Conservation (phyloP, 1,140 invertebrate genomes). For the Anastrepha obliqua region DNA sequence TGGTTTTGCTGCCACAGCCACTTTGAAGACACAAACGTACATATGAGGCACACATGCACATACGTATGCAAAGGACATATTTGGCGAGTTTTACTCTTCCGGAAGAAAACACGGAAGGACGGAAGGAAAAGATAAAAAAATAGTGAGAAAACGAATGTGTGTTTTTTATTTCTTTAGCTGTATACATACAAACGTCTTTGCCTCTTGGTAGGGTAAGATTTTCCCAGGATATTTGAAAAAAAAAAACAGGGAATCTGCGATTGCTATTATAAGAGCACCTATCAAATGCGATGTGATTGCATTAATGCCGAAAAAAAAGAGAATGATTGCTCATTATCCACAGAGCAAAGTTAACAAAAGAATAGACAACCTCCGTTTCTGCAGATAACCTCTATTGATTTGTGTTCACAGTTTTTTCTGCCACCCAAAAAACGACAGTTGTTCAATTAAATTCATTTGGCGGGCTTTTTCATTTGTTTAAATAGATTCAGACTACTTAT, state of each 20-base stretch:
- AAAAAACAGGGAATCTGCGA: constrained; percentile 11
- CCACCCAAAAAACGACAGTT: constrained; percentile 21
- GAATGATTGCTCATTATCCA: constrained; percentile 56
- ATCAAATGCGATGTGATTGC: constrained; percentile 29
- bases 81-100: neutral
- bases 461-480: neutral
- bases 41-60: neutral
- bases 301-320: constrained; percentile 29
- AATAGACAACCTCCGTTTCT: neutral
- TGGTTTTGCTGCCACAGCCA: constrained; percentile 57
- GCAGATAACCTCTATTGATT: constrained; percentile 16
- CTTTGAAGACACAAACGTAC: neutral
- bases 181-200: neutral
- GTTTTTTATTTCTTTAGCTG: constrained; percentile 56
- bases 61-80: neutral
- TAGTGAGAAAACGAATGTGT: constrained; percentile 58
- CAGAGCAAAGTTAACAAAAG: constrained; percentile 41
- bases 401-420: constrained; percentile 24
- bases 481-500: neutral
- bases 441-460: constrained; percentile 15
- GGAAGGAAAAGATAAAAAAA: constrained; percentile 63
- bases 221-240: constrained; percentile 68
- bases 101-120: constrained; percentile 44
- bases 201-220: constrained; percentile 69
- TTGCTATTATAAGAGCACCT: constrained; percentile 50